Base-by-base conservation (phyloP, 2,888 invertebrate species). In the Latrodectus hesperus region DNA sequence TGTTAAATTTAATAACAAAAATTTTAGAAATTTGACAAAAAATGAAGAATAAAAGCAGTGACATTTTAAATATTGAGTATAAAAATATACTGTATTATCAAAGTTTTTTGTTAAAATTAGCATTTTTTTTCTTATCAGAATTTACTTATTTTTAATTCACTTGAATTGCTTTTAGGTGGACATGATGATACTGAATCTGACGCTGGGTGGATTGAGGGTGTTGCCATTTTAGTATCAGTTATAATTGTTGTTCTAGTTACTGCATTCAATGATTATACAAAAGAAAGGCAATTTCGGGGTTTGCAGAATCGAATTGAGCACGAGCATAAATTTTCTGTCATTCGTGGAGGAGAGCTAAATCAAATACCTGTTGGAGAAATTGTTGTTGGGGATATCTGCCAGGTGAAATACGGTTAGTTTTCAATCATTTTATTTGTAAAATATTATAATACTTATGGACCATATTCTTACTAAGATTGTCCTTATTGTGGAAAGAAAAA, bases 191-290 rank as follows among this genome's bases (percentile, higher is more conserved):
- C 97, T 90, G 99, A 99, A 92, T 92, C 92, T 68, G 96, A 97
- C 92, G 98, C 99, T 92, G 98, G 98, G 91, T 99, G 99, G 99
- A 99, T 99, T 93, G 99, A 99, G 94, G 99, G 99, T 92, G 95
- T 98, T 92, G 99, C 99, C 92, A 99, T 99, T 93, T 95, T 99
- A 93, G 96, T 99, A 93, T 99, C 99, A 92, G 99, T 99, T 92
- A 96, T 98, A 93, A 98, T 99, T 93, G 99, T 99, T 93, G 99
- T 99, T 91, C 94, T 99, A 94, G 99, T 99, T 91, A 99, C 99
- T 93, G 99, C 99, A 91, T 98, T 99, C 94, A 99, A 99, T 94
- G 99, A 99, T 94, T 99, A 98, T 94, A 97, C 98, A 92, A 99
- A 99, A 95, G 99, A 99, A 94, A 95, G 98, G 93, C 99, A 99